These are phyloP conservation scores for Apoderus coryli DNA, from an alignment of 2,888 invertebrate species.

Conservation along the genomic window DNA sequence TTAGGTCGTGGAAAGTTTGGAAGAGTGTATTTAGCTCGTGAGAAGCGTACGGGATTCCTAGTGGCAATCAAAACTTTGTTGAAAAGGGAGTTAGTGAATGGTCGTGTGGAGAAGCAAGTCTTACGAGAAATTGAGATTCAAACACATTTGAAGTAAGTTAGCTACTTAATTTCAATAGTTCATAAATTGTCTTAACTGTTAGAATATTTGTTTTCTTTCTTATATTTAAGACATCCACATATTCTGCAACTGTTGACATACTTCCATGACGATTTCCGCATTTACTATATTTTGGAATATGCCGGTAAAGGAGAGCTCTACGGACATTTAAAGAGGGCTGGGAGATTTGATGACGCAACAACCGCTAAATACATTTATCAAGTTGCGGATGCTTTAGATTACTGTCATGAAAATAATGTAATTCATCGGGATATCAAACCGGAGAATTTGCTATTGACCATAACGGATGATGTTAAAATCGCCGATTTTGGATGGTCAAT, in stretches of 20 bases:
- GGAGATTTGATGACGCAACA: too few relatives aligned
- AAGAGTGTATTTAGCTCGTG: constrained; percentile 88
- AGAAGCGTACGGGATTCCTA: constrained; percentile 70
- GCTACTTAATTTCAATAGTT: too few relatives aligned
- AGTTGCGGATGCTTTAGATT: constrained; percentile 72
- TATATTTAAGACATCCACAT: constrained; percentile 90
- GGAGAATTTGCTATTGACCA: constrained; percentile 80
- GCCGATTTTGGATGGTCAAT: constrained; percentile 99
- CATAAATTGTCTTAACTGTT: too few relatives aligned
- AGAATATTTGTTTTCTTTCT: too few relatives aligned
- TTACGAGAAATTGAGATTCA: constrained; percentile 96
- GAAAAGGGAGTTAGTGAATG: constrained; percentile 76
- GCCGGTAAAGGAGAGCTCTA: constrained; percentile 54
- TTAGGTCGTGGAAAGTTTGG: constrained; percentile 96
- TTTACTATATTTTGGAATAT: constrained; percentile 91
- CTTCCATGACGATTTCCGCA: constrained; percentile 84
- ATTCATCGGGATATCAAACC: constrained; percentile 95
- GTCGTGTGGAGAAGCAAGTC: constrained; percentile 86
- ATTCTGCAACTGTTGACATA: constrained; percentile 89
- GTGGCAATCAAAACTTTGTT: constrained; percentile 82
- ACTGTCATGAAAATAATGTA: constrained; percentile 81
- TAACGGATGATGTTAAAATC: constrained; percentile 78
- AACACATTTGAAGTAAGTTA: constrained; percentile 48
- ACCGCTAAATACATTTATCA: constrained; percentile 72
- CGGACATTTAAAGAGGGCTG: constrained; percentile 10